Conservation (phyloP, 2,797 vertebrate species). For the Melanotaenia pygmaea region DNA sequence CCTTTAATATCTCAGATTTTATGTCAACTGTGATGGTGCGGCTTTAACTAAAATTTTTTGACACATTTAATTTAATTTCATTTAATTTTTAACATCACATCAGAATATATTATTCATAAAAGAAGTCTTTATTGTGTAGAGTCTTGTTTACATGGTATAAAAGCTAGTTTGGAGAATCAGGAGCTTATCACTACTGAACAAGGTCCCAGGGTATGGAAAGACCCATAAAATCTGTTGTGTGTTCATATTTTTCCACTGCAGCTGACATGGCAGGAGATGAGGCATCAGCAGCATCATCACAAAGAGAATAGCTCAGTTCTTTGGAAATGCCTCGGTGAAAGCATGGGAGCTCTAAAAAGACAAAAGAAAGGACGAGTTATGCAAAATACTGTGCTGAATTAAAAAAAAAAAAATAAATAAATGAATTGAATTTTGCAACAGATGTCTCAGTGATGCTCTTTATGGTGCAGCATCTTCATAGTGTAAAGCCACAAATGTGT, state of each 20-base stretch:
- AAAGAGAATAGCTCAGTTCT: slow-evolving; percentile 10
- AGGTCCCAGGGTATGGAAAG: slow-evolving; percentile 69
- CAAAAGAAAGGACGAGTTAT: not conserved
- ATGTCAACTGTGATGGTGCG: not conserved
- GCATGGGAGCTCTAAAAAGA: slow-evolving; percentile 27
- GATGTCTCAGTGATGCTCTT: not conserved
- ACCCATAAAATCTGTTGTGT: slow-evolving; percentile 1
- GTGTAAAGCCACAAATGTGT: not conserved
- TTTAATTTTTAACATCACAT: not conserved
- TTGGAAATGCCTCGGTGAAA: not conserved
- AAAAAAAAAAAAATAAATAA: not conserved
- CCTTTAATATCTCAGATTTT: not conserved
- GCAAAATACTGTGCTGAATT: not conserved
- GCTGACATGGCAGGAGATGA: not conserved
- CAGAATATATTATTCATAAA: not conserved
- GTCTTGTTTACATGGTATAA: slow-evolving; percentile 3
- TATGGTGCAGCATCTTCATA: too few relatives aligned
- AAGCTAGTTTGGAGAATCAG: not conserved
- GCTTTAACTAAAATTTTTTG: not conserved
- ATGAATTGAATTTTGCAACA: not conserved
- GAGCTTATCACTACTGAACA: slow-evolving; percentile 49
- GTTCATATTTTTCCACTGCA: slow-evolving; percentile 16
- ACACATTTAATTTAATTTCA: not conserved
- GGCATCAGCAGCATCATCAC: not conserved
- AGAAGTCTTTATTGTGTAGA: not conserved